Evolutionary conservation across 2,888 invertebrate species (phyloP), one percentile per base, ranked within the genome.

Genomic region (Morinoia aosen): DNA sequence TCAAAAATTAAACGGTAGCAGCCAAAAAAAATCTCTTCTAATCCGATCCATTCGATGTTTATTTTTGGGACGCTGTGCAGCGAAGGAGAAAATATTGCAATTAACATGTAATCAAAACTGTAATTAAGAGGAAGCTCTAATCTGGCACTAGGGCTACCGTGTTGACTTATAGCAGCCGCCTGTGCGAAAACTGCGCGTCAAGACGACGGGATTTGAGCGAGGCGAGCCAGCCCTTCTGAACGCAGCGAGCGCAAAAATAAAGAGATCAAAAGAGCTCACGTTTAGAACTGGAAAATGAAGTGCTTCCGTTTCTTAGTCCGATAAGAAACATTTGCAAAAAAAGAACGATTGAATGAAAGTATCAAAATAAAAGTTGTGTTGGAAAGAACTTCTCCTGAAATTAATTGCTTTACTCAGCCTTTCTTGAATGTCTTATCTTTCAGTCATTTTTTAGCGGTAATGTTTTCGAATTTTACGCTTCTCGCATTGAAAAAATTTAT

Each of bases 51-150:
- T 93, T 93, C 93, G 93, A 93, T 93, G 93, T 57, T 93, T 93
- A 93, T 93, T 93, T 93, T 93, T 93, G 33, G 12, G 93, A 57
- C 56, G 93, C 93, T 93, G 93, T 93, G 93, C 93, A 93, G 93
- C 93, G 48, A 93, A 93, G 93, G 93, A 93, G 95, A 95, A 95
- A 95, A 95, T 95, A 64, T 95, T 64, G 95, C 95, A 95, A 95
- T 95, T 95, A 95, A 95, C 95, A 95, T 95, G 95, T 95, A 95
- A 95, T 95, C 95, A 95, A 95, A 95, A 61, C 95, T 95, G 95
- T 95, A 95, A 95, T 95, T 95, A 95, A 61, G 64, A 95, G 95
- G 95, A 95, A 95, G 64, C 61, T 95, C 95, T 64, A 95, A 95
- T 95, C 95, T 95, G 58, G 61, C 61, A 64, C 95, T 95, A 57